A percentile compares a stretch with the other conserved stretches of the same genome.
phyloP scores from a whole-genome alignment of 2,888 invertebrate species.

The Thymelicus lineola region DNA sequence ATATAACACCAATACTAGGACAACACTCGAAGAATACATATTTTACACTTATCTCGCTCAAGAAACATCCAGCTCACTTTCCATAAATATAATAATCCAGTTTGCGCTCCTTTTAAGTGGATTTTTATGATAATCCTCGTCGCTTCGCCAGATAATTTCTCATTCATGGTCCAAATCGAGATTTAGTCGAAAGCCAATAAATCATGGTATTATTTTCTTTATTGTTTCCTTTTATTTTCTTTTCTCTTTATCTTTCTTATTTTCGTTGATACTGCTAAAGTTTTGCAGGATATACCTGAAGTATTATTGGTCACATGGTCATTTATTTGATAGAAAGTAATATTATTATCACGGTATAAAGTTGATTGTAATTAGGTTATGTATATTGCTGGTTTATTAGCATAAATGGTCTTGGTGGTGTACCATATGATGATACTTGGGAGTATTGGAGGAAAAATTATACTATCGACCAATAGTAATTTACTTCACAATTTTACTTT shows the following conservation, averaged over 20 bases:
- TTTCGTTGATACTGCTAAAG: not conserved
- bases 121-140: slow-evolving; percentile 51
- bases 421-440: too few relatives aligned
- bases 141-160: slow-evolving; percentile 47
- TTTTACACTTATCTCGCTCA: slow-evolving; percentile 26
- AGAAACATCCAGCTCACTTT: slow-evolving; percentile 39
- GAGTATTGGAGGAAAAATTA: too few relatives aligned
- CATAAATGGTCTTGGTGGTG: too few relatives aligned
- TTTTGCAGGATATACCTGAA: not conserved
- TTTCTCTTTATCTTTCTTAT: not conserved
- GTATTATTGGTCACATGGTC: too few relatives aligned
- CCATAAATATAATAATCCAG: slow-evolving; percentile 46
- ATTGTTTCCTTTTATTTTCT: slow-evolving; percentile 21
- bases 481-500: too few relatives aligned
- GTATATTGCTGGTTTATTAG: too few relatives aligned
- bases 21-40: slow-evolving; percentile 2
- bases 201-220: slow-evolving; percentile 39
- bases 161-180: slow-evolving; percentile 49
- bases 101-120: slow-evolving; percentile 48
- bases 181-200: slow-evolving; percentile 45
- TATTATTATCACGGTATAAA: too few relatives aligned
- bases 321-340: too few relatives aligned
- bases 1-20: not conserved
- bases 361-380: too few relatives aligned
- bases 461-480: too few relatives aligned